Conservation (phyloP, 2,888 invertebrate species). For the Agrochola lychnidis region DNA sequence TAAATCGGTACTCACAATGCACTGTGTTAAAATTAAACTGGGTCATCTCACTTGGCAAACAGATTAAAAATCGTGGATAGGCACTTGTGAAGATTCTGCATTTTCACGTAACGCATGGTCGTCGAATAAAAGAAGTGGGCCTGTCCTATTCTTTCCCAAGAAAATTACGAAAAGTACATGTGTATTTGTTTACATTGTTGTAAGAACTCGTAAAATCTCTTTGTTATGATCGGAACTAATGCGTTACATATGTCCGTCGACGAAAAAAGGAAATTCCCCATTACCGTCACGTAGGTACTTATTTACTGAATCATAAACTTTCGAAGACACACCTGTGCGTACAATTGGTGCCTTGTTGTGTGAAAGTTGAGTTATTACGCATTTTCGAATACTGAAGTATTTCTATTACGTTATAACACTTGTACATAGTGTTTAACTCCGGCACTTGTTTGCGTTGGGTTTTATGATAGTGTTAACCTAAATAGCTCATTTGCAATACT, state of each 20-base stretch:
- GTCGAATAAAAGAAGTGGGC: neutral
- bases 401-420: conserved; percentile 45
- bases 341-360: conserved; percentile 53
- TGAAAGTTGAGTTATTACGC: conserved; percentile 62
- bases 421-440: conserved; percentile 17
- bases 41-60: conserved; percentile 4
- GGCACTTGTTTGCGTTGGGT: conserved; percentile 11
- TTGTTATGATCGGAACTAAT: conserved; percentile 61
- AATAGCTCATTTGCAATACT: conserved; percentile 14
- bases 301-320: conserved; percentile 64
- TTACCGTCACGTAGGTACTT: conserved; percentile 56
- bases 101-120: neutral
- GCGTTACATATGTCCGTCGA: conserved; percentile 50
- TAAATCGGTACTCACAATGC: neutral
- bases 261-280: conserved; percentile 54
- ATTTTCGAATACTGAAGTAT: conserved; percentile 46
- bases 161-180: conserved; percentile 18
- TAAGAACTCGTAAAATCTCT: conserved; percentile 31
- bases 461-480: conserved; percentile 32
- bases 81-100: neutral
- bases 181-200: conserved; percentile 31
- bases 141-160: conserved; percentile 1
- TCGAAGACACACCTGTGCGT: conserved; percentile 62
- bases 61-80: neutral
- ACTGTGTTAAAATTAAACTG: conserved; percentile 1